Evolutionary conservation across 2,113 vertebrate species (phyloP).

Genomic region (Prionailurus bengalensis): DNA sequence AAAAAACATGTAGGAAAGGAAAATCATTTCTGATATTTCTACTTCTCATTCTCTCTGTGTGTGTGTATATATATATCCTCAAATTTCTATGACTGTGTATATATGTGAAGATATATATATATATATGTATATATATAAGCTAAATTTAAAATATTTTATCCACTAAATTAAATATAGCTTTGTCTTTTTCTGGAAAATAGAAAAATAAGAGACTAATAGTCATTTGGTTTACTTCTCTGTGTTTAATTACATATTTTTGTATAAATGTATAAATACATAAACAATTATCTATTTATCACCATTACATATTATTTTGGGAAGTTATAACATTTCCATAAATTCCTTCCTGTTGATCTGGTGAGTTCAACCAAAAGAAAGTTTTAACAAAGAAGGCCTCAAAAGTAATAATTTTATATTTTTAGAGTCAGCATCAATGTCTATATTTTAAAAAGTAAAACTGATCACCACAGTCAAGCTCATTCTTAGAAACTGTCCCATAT

Average conservation of each 20-base stretch:
- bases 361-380: background rate
- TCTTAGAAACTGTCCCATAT: background rate
- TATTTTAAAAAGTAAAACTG: conserved; percentile 17
- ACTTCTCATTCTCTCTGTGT: background rate
- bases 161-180: background rate
- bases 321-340: background rate
- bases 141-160: background rate
- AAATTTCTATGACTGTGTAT: background rate
- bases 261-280: background rate
- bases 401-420: background rate
- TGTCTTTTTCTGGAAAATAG: background rate
- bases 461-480: background rate
- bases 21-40: background rate
- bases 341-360: background rate
- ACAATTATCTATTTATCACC: background rate
- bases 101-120: background rate
- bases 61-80: background rate
- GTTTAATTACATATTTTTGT: background rate
- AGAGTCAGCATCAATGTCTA: background rate
- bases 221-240: background rate
- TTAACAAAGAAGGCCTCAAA: background rate
- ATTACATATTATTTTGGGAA: background rate
- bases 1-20: background rate
- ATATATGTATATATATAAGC: background rate
- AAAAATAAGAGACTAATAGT: background rate